Conservation (phyloP, 2,888 invertebrate genomes). For the Griposia aprilina region DNA sequence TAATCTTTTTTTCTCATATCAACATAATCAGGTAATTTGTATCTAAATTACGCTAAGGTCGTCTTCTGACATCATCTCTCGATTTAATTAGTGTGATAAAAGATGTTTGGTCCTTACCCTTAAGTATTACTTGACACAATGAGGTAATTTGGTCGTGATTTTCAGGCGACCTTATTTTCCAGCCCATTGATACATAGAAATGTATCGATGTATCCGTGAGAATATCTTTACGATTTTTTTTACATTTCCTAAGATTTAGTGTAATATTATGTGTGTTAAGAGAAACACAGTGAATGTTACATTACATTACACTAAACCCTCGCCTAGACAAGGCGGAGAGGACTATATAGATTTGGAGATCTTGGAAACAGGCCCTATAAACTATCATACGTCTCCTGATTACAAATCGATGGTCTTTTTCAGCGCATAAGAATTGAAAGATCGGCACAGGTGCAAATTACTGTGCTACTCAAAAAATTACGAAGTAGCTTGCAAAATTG, state of each 20-base stretch:
- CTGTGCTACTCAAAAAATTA: background rate
- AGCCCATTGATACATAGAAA: background rate
- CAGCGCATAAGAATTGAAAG: background rate
- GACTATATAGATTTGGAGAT: background rate
- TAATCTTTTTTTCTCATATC: slow-evolving; percentile 27
- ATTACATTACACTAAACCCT: background rate
- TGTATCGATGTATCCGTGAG: too few species aligned
- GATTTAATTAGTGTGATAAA: slow-evolving; percentile 17
- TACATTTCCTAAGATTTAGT: background rate
- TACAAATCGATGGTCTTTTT: background rate
- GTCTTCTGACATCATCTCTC: slow-evolving; percentile 50
- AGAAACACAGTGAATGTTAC: too few species aligned
- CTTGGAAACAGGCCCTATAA: background rate
- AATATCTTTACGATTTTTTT: too few species aligned
- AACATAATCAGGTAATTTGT: slow-evolving; percentile 55
- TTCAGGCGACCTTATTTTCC: background rate
- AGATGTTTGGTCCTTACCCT: slow-evolving; percentile 6
- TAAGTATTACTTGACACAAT: slow-evolving; percentile 3
- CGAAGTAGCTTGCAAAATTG: background rate
- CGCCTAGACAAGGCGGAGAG: too few species aligned
- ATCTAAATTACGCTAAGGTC: slow-evolving; percentile 57
- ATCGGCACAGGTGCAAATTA: too few species aligned
- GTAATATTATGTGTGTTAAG: too few species aligned
- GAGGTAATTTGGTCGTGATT: background rate
- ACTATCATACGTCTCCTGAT: background rate